Evolutionary conservation across 2,113 vertebrate species (phyloP), one percentile per base, ranked within the genome.

Genomic region (Perognathus longimembris): DNA sequence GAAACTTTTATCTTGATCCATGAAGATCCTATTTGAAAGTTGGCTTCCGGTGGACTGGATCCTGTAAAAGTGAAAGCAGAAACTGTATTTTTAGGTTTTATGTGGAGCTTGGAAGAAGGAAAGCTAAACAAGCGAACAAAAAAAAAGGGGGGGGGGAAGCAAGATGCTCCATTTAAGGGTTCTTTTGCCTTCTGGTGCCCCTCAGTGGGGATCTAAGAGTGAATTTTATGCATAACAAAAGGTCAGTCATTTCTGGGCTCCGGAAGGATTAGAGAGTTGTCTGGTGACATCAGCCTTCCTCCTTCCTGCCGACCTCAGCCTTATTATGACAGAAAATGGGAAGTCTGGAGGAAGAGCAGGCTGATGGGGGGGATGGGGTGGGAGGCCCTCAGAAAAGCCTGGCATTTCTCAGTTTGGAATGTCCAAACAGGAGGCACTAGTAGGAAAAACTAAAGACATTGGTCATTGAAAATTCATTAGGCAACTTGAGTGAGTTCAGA

Each of bases 391-490:
- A 66, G 88, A 85, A 88, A 40, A 8, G 17, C 30, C 15, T 18
- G 12, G 73, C 42, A 10, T 85, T 89, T 94, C 78, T 87, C 61
- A 59, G 70, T 86, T 94, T 94, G 80, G 84, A 76, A 90, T 92
- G 80, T 92, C 83, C 0, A 1, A 77, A 73, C 85, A 94, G 40
- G 79, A 90, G 84, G 89, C 38, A 40, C 76, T 0, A 0, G 18
- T 24, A 69, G 87, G 34, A 93, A 95, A 54, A 0, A 1, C 83
- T 71, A 93, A 96, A 93, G 93, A 93, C 92, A 93, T 0, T 0
- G 94, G 95, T 0, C 0, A 93, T 91, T 89, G 50, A 91, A 94
- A 95, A 97, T 88, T 88, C 94, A 91, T 96, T 95, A 96, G 93
- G 88, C 85, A 95, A 71, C 67, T 71, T 1, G 0, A 96, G 80